These are phyloP conservation scores for Periophthalmodon schlosseri DNA, from an alignment of 2,113 vertebrate genomes.

Conservation along the genomic window DNA sequence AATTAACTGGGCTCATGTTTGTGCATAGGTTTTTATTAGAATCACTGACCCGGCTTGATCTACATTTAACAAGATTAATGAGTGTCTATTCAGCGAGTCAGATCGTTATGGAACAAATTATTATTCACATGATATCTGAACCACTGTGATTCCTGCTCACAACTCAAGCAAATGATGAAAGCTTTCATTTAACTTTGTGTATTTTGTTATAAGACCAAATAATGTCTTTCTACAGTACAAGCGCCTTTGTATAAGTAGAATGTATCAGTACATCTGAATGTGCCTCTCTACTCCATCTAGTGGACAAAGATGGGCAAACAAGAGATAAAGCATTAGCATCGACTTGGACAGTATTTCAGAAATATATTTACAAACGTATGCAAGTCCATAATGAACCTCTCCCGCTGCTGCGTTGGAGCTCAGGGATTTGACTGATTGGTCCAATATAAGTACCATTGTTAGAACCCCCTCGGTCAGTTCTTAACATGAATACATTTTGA, in stretches of 20 bases:
- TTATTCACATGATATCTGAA: not conserved
- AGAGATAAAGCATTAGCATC: too few relatives aligned
- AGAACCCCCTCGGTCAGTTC: too few relatives aligned
- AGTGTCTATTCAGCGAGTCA: conserved; percentile 1
- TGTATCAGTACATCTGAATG: not conserved
- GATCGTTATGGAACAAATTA: not conserved
- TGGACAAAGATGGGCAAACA: not conserved
- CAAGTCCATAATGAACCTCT: too few relatives aligned
- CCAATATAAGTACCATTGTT: too few relatives aligned
- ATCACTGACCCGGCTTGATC: not conserved
- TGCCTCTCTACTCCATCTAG: not conserved
- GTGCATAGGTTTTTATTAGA: conserved; percentile 10
- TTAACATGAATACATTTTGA: too few relatives aligned
- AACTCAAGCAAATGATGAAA: not conserved
- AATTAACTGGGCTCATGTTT: conserved; percentile 30
- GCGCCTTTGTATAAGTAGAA: not conserved
- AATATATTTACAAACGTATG: too few relatives aligned
- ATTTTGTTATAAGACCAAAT: not conserved
- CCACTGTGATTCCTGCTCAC: not conserved
- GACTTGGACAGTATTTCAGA: too few relatives aligned
- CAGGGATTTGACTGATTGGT: too few relatives aligned
- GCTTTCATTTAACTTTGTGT: not conserved
- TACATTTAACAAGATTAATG: conserved; percentile 6
- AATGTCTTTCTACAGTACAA: not conserved
- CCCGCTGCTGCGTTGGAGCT: too few relatives aligned